Evolutionary conservation across 2,797 vertebrate genomes (phyloP).

Genomic region (Morus bassanus): DNA sequence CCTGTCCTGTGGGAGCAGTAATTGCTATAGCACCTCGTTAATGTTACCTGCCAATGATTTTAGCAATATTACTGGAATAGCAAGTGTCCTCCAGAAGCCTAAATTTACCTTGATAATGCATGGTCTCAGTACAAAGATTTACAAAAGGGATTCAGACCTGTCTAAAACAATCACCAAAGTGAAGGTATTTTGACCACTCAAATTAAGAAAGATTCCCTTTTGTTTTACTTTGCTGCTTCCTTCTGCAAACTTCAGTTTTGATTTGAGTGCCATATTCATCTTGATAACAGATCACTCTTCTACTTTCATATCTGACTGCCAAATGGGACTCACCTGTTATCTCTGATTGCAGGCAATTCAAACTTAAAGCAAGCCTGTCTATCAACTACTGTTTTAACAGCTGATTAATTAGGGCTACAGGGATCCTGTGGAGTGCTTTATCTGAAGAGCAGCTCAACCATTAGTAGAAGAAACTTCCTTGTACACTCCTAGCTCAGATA

Average conservation of each 20-base stretch:
- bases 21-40: no score
- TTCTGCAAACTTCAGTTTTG: conserved; percentile 57
- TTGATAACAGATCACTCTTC: conserved; percentile 71
- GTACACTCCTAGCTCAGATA: conserved; percentile 83
- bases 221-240: not conserved
- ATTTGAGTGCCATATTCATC: conserved; percentile 59
- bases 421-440: conserved; percentile 79
- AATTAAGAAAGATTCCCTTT: conserved; percentile 16
- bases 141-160: not conserved
- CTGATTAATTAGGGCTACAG: conserved; percentile 83
- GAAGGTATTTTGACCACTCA: not conserved
- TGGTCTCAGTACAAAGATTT: not conserved
- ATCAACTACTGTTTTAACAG: conserved; percentile 84
- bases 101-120: not conserved
- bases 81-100: not conserved
- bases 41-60: not conserved
- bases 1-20: not conserved
- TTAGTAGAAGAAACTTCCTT: conserved; percentile 83
- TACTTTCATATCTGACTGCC: conserved; percentile 71
- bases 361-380: conserved; percentile 81
- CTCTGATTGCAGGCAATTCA: conserved; percentile 80
- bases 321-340: conserved; percentile 79
- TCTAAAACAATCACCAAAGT: not conserved
- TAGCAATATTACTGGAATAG: not conserved
- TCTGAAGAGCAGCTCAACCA: conserved; percentile 82